Conservation (phyloP, 2,888 invertebrate species). For the Patella caerulea region DNA sequence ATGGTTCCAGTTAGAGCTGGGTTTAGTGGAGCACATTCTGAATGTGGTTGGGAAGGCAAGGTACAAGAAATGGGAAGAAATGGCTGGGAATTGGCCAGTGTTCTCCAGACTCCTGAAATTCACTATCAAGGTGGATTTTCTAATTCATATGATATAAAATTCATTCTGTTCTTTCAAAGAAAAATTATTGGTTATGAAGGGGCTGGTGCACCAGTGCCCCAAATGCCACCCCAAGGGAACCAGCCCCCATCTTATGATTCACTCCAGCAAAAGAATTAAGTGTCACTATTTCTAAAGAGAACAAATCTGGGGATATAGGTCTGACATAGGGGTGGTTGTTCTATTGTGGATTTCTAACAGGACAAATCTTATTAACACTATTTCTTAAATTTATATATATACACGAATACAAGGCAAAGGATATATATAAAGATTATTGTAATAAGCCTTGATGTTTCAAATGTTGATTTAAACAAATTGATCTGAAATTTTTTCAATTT, state of each 20-base stretch:
- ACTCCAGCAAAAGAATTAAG: not conserved
- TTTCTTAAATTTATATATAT: too few species aligned
- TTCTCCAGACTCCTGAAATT: conserved; percentile 51
- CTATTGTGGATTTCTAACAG: too few species aligned
- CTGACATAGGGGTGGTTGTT: too few species aligned
- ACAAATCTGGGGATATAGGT: too few species aligned
- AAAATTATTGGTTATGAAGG: conserved; percentile 6
- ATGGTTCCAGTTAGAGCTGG: conserved; percentile 48
- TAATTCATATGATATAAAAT: conserved; percentile 31
- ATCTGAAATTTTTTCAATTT: too few species aligned
- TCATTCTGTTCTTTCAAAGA: conserved; percentile 54
- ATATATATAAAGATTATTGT: too few species aligned
- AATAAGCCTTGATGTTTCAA: too few species aligned
- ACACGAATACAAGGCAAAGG: too few species aligned
- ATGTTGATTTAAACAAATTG: too few species aligned
- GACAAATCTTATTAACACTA: too few species aligned
- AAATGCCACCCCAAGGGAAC: not conserved
- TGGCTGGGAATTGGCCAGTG: conserved; percentile 67
- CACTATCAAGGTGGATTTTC: conserved; percentile 24
- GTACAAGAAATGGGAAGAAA: conserved; percentile 58
- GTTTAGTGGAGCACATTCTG: conserved; percentile 31
- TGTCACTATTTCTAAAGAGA: too few species aligned
- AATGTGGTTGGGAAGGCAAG: conserved; percentile 57
- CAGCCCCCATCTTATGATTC: not conserved
- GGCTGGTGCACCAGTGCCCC: not conserved